Percentiles rank a stretch among this genome's conserved stretches.
Conservation (phyloP, 2,797 vertebrate genomes). For the Petrocephalus sullivani region DNA sequence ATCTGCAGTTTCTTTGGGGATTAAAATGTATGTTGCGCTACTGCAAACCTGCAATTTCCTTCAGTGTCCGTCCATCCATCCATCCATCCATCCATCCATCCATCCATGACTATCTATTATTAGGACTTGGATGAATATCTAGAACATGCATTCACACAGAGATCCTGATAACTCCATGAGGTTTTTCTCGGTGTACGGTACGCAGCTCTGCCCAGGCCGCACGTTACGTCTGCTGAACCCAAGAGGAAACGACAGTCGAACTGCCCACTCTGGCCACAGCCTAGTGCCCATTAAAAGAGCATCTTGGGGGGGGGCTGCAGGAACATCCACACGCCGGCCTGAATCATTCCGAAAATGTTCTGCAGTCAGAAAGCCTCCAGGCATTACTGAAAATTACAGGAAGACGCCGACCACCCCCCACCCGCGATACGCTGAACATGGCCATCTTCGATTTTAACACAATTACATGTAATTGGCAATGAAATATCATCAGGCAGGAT, state of each 20-base stretch:
- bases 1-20: background rate
- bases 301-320: slow-evolving; percentile 18
- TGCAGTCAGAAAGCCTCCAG: slow-evolving; percentile 6
- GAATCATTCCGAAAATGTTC: slow-evolving; percentile 21
- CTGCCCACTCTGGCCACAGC: slow-evolving; percentile 15
- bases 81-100: background rate
- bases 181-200: slow-evolving; percentile 7
- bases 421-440: background rate
- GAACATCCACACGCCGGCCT: slow-evolving; percentile 29
- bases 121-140: background rate
- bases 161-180: background rate
- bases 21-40: background rate
- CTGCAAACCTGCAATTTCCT: background rate
- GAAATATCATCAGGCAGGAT: background rate
- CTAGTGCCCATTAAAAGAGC: slow-evolving; percentile 37
- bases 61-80: background rate
- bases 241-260: background rate
- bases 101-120: background rate
- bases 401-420: slow-evolving; percentile 5
- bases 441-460: slow-evolving; percentile 15
- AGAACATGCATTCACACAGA: background rate
- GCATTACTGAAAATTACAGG: slow-evolving; percentile 17
- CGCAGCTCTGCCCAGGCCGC: background rate
- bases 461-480: slow-evolving; percentile 9
- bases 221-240: background rate